Evolutionary conservation across 2,797 vertebrate species (phyloP).

Genomic region (Mallotus villosus): DNA sequence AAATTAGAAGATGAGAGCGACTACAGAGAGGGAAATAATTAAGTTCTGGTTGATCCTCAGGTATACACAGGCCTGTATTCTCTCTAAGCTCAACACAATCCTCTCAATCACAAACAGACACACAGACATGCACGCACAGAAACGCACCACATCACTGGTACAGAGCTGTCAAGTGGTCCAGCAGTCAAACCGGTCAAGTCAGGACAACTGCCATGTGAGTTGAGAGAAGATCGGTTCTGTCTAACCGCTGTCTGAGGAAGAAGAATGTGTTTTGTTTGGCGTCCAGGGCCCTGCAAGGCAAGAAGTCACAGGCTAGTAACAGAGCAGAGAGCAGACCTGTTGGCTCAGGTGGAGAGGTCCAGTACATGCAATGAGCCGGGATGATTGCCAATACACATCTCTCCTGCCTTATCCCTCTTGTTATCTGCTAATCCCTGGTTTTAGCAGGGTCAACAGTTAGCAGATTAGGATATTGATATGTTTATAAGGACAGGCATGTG

Average conservation of each 20-base stretch:
- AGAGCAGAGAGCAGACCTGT: neutral
- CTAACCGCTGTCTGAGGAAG: no score
- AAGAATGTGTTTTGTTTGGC: conserved; percentile 6
- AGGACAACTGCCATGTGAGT: neutral
- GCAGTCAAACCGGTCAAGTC: neutral
- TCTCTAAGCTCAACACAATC: no score
- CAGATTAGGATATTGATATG: neutral
- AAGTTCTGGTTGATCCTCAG: no score
- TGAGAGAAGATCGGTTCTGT: neutral
- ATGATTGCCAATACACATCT: no score
- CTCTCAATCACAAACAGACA: neutral
- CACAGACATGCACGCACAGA: neutral
- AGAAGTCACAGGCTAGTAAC: neutral
- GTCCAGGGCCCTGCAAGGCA: neutral
- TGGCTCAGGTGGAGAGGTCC: no score
- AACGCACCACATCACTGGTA: no score
- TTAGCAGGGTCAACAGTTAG: no score
- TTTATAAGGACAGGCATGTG: neutral
- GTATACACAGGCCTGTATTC: no score
- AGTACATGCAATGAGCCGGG: no score
- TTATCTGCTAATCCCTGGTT: no score
- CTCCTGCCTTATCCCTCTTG: no score
- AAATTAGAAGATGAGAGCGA: no score
- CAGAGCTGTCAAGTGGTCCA: neutral
- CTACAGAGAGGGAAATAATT: neutral